A percentile compares a stretch with the other conserved stretches of the same genome.
Evolutionary conservation across 1,140 invertebrate species (phyloP).

Genomic region (Cheumatopsyche charites): DNA sequence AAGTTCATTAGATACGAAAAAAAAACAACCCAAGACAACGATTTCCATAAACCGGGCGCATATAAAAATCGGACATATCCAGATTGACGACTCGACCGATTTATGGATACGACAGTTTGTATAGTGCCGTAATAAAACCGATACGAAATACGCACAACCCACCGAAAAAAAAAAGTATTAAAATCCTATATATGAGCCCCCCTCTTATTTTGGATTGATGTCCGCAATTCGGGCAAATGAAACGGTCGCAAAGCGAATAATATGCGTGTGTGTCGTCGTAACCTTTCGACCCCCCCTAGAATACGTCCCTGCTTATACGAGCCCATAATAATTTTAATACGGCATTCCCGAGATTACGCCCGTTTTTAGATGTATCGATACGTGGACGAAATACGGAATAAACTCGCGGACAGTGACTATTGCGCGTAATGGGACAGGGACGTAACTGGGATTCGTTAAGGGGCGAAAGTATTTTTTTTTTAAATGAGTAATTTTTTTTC

Average conservation of each 20-base stretch:
- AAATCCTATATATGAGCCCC: neutral
- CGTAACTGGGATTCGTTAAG: neutral
- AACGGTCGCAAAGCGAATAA: constrained; percentile 32
- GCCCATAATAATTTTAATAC: constrained; percentile 47
- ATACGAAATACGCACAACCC: constrained; percentile 4
- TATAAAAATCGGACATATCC: constrained; percentile 8
- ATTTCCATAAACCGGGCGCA: neutral
- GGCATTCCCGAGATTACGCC: constrained; percentile 33
- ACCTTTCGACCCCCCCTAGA: constrained; percentile 20
- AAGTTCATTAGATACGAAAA: too few species aligned
- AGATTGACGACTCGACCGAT: constrained; percentile 16
- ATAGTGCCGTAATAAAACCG: constrained; percentile 26
- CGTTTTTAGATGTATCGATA: constrained; percentile 39
- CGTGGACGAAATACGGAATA: constrained; percentile 1
- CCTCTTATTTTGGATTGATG: constrained; percentile 17
- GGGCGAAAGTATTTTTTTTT: constrained; percentile 27
- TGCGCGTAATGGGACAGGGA: constrained; percentile 7
- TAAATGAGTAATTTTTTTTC: too few species aligned
- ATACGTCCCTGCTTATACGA: constrained; percentile 30
- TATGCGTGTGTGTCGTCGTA: constrained; percentile 9
- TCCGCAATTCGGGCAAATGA: constrained; percentile 32
- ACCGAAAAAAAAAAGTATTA: constrained; percentile 26
- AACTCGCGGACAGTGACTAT: neutral
- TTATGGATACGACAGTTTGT: neutral
- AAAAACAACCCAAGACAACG: too few species aligned